These are phyloP conservation scores for Prunella himalayana DNA, from an alignment of 2,113 vertebrate species.

Conservation along the genomic window DNA sequence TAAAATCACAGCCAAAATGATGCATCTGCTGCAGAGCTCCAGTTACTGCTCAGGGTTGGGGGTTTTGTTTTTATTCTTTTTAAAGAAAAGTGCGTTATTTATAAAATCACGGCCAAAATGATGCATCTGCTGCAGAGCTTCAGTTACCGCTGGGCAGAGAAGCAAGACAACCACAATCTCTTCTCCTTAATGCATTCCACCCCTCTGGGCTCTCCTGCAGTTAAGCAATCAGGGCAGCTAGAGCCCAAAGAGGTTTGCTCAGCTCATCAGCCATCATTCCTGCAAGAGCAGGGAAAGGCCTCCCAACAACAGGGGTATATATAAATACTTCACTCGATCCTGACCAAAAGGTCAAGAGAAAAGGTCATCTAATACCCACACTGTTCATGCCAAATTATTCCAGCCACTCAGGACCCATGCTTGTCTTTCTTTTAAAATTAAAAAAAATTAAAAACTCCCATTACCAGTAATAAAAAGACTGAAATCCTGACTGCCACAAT, in stretches of 20 bases:
- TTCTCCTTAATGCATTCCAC: not conserved
- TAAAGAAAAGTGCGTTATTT: slow-evolving; percentile 9
- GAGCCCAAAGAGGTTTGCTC: not conserved
- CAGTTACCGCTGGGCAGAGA: not conserved
- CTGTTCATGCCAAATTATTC: slow-evolving; percentile 7
- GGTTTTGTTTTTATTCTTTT: not conserved
- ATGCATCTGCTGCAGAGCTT: not conserved
- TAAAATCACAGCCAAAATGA: too few relatives aligned
- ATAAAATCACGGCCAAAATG: not conserved
- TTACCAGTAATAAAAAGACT: not conserved
- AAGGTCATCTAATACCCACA: slow-evolving; percentile 13
- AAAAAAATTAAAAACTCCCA: not conserved
- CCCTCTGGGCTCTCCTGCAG: not conserved
- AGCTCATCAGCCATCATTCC: not conserved
- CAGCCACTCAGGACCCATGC: not conserved
- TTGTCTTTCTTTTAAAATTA: not conserved
- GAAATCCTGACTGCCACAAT: not conserved
- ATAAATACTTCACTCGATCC: slow-evolving; percentile 4
- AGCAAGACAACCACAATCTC: not conserved
- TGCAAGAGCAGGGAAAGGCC: not conserved
- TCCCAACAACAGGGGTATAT: not conserved
- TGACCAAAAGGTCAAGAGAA: slow-evolving; percentile 34
- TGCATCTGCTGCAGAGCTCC: too few relatives aligned
- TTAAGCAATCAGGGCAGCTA: not conserved
- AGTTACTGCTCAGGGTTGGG: not conserved